A percentile compares a stretch with the other conserved stretches of the same genome.
phyloP scores from a whole-genome alignment of 2,888 invertebrate genomes.

The Meiosimyza platycephala region DNA sequence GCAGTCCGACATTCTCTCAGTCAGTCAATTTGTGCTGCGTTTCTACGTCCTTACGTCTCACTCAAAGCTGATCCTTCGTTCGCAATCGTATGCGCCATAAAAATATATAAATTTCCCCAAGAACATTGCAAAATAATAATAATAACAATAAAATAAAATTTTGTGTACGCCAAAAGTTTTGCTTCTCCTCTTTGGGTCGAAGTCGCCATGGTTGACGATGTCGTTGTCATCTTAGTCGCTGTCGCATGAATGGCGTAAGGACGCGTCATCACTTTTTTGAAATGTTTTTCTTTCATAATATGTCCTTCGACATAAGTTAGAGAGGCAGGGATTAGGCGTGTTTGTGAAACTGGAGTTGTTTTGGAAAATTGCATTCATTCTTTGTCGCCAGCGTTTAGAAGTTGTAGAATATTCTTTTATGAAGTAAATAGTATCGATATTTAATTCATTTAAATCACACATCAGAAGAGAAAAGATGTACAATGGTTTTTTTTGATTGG shows the following conservation, averaged over 20 bases:
- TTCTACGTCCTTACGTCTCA: too few species aligned
- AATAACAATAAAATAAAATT: slow-evolving; percentile 55
- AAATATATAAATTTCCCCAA: slow-evolving; percentile 44
- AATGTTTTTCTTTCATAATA: slow-evolving; percentile 18
- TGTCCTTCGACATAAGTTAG: slow-evolving; percentile 11
- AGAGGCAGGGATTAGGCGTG: not conserved
- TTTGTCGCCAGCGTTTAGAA: not conserved
- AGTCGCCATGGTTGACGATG: slow-evolving; percentile 36
- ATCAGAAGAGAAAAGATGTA: too few species aligned
- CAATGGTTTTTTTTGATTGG: too few species aligned
- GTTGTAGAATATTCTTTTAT: too few species aligned
- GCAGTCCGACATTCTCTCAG: not conserved
- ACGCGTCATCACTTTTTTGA: slow-evolving; percentile 37
- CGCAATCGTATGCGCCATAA: slow-evolving; percentile 5
- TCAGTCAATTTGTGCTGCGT: slow-evolving; percentile 8
- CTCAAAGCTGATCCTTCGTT: not conserved
- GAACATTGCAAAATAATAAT: slow-evolving; percentile 52
- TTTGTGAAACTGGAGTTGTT: slow-evolving; percentile 7
- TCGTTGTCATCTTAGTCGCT: slow-evolving; percentile 33
- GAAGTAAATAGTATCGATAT: too few species aligned
- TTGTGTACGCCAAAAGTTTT: slow-evolving; percentile 49
- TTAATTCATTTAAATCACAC: too few species aligned
- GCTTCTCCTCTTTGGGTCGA: slow-evolving; percentile 40
- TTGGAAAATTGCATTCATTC: slow-evolving; percentile 25
- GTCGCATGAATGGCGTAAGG: slow-evolving; percentile 24